These are phyloP conservation scores for Pterostichus madidus DNA, from an alignment of 2,888 invertebrate genomes.

Conservation along the genomic window DNA sequence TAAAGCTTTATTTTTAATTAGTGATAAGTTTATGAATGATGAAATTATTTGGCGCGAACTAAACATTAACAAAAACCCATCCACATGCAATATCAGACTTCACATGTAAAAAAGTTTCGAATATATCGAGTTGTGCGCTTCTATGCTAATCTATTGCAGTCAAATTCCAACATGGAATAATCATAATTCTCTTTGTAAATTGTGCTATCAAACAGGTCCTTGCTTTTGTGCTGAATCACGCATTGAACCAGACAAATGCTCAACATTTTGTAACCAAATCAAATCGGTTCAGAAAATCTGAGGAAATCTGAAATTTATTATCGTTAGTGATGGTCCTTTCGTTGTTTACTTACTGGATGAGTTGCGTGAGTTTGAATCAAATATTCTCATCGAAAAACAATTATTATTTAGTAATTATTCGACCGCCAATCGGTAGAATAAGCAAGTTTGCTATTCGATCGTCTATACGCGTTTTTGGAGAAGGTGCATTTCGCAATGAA, in stretches of 20 bases:
- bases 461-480: too few species aligned
- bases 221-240: conserved; percentile 7
- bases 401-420: not conserved
- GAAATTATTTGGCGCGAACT: too few species aligned
- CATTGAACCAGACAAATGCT: not conserved
- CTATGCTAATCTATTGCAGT: conserved; percentile 62
- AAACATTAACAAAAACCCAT: not conserved
- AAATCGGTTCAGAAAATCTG: conserved; percentile 39
- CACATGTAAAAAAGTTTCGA: conserved; percentile 24
- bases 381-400: conserved; percentile 49
- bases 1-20: too few species aligned
- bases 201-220: conserved; percentile 53
- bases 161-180: conserved; percentile 62
- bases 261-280: too few species aligned
- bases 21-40: too few species aligned
- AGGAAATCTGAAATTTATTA: conserved; percentile 28
- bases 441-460: too few species aligned
- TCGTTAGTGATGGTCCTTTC: conserved; percentile 53
- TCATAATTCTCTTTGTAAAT: conserved; percentile 34
- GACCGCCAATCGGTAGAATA: not conserved
- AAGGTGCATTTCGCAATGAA: too few species aligned
- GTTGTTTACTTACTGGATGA: conserved; percentile 46
- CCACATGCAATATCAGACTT: too few species aligned
- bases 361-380: conserved; percentile 25
- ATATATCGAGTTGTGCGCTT: conserved; percentile 58